Percentiles rank a stretch among this genome's conserved stretches.
phyloP scores from a whole-genome alignment of 2,888 invertebrate genomes.

The Lysandra coridon region DNA sequence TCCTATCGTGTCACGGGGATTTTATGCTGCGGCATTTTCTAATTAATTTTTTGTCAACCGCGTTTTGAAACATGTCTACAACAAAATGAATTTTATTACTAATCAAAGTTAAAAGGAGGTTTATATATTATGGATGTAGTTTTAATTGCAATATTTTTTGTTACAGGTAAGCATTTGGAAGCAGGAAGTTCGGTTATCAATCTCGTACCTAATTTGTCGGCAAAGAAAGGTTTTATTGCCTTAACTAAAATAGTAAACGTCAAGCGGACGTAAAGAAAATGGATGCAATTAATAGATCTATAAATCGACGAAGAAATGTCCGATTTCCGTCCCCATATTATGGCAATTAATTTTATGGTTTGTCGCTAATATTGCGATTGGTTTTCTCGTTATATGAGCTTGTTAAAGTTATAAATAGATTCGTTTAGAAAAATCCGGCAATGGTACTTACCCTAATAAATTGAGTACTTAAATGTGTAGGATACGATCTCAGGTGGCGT shows the following conservation, averaged over 20 bases:
- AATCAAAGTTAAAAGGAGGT: not conserved
- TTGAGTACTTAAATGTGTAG: not conserved
- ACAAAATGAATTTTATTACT: not conserved
- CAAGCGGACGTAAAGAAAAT: slow-evolving; percentile 5
- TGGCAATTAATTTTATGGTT: slow-evolving; percentile 8
- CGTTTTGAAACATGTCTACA: not conserved
- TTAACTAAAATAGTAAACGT: not conserved
- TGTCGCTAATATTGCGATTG: slow-evolving; percentile 2
- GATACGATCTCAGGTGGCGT: slow-evolving; percentile 12
- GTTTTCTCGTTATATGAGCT: not conserved
- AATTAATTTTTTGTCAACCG: not conserved
- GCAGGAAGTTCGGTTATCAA: not conserved
- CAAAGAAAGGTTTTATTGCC: not conserved
- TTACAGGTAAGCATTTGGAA: slow-evolving; percentile 17
- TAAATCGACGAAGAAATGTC: slow-evolving; percentile 3
- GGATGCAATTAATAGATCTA: slow-evolving; percentile 14
- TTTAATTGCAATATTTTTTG: not conserved
- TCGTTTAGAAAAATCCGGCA: not conserved
- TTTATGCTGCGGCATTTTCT: not conserved
- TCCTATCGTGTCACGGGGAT: slow-evolving; percentile 11
- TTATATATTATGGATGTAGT: not conserved
- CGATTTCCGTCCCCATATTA: slow-evolving; percentile 8
- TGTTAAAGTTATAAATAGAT: slow-evolving; percentile 3
- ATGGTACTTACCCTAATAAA: not conserved
- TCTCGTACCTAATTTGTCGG: not conserved